Conservation (phyloP, 2,888 invertebrate genomes). For the Alentia gelatinosa region DNA sequence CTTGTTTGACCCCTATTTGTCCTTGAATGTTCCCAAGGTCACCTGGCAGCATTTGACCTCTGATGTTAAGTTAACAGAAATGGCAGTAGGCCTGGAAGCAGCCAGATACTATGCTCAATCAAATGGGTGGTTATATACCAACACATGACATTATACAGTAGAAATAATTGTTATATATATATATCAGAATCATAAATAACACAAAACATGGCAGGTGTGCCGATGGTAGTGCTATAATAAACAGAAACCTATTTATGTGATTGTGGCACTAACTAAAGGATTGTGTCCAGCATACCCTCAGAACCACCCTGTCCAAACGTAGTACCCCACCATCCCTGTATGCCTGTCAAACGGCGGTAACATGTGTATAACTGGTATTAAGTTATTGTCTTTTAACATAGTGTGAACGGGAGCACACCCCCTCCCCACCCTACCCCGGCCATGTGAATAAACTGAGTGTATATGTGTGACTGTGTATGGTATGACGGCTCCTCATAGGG, state of each 20-base stretch:
- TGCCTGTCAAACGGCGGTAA: neutral
- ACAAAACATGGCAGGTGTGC: neutral
- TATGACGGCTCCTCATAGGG: neutral
- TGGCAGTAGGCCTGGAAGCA: neutral
- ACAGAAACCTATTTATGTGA: neutral
- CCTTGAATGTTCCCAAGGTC: neutral
- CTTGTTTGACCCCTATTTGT: neutral
- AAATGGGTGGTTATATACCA: neutral
- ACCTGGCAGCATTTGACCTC: slow-evolving; percentile 11
- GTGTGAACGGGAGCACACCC: neutral
- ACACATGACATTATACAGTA: neutral
- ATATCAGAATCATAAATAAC: neutral
- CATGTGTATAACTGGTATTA: slow-evolving; percentile 22
- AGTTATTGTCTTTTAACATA: slow-evolving; percentile 5
- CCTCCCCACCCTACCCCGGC: no score
- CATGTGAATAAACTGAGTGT: slow-evolving; percentile 1
- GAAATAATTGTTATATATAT: neutral
- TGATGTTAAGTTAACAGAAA: neutral
- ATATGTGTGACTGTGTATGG: slow-evolving; percentile 6
- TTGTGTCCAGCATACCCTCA: slow-evolving; percentile 15
- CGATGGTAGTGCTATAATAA: neutral
- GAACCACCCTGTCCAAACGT: neutral
- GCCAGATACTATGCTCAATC: slow-evolving; percentile 10
- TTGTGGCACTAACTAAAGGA: neutral
- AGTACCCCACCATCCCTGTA: neutral